Base-by-base conservation (phyloP, 2,888 invertebrate species). In the Melanargia galathea region DNA sequence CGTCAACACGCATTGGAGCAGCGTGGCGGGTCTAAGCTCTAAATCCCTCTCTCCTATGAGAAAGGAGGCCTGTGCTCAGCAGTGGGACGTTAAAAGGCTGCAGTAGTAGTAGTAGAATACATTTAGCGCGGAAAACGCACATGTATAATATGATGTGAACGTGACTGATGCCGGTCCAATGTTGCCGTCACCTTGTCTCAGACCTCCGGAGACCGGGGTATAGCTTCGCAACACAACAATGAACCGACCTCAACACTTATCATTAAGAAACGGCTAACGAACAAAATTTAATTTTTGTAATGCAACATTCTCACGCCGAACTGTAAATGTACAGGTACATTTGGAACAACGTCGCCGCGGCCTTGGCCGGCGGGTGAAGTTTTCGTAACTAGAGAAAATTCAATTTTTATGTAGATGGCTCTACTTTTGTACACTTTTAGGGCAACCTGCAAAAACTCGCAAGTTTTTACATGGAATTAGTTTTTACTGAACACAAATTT, bases 161-260 rank as follows among this genome's bases (percentile, higher is more conserved):
- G 16, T 46, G 46, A 20, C 33, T 46, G 45, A 57, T 20, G 20
- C 6, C 20, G 35, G 70, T 73, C 75, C 81, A 83, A 80, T 82
- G 80, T 77, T 84, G 82, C 80, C 82, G 75, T 85, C 81, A 82
- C 86, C 85, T 86, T 87, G 86, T 79, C 78, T 80, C 79, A 82
- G 81, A 80, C 85, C 83, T 82, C 81, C 76, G 76, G 66, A 68
- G 73, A 73, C 70, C 71, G 66, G 75, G 73, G 72, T 45, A 13
- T 35, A 40, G 40, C 76, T 72, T 73, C 78, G 70, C 75, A 77
- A 75, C 71, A 80, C 70, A 78, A 82, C 87, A 87, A 87, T 86
- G 76, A 77, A 73, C 67, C 76, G 86, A 80, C 87, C 87, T 86
- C 81, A 77, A 82, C 73, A 79, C 73, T 85, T 81, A 83, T 84